Evolutionary conservation across 2,888 invertebrate species (phyloP).

Genomic region (Carterocephalus palaemon): DNA sequence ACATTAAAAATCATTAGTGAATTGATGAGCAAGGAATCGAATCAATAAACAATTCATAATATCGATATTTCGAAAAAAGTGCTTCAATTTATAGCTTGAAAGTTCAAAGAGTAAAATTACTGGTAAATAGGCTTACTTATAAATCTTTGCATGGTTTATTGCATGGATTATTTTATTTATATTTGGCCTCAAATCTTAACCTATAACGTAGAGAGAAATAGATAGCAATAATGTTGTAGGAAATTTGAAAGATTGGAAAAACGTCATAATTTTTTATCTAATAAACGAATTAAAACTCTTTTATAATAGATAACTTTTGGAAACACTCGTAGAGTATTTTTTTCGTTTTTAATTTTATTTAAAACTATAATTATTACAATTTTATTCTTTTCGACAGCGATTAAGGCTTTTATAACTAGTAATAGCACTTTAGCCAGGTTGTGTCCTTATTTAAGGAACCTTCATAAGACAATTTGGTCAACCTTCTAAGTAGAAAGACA

Average conservation of each 20-base stretch:
- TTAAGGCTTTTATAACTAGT: conserved; percentile 13
- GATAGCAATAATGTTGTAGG: background rate
- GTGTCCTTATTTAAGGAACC: conserved; percentile 3
- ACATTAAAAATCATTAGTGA: no score
- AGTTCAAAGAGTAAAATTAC: no score
- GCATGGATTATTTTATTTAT: conserved; percentile 9
- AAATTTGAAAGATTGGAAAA: background rate
- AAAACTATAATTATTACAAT: background rate
- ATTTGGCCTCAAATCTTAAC: conserved; percentile 25
- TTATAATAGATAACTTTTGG: no score
- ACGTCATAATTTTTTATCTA: no score
- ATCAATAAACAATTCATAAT: no score
- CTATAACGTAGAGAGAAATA: conserved; percentile 8
- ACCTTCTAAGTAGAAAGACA: conserved; percentile 8
- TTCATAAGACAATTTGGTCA: conserved; percentile 23
- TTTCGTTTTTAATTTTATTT: background rate
- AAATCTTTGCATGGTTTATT: conserved; percentile 9
- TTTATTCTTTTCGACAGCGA: conserved; percentile 4
- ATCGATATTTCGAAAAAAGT: background rate
- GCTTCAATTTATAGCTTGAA: no score
- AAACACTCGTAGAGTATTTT: no score
- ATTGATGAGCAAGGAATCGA: no score
- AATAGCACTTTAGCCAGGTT: conserved; percentile 12
- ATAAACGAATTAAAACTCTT: no score
- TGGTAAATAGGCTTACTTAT: background rate